A percentile compares a stretch with the other conserved stretches of the same genome.
These are phyloP conservation scores for Antedon mediterranea DNA, from an alignment of 53 echinoderm and acorn worm species.

Conservation along the genomic window DNA sequence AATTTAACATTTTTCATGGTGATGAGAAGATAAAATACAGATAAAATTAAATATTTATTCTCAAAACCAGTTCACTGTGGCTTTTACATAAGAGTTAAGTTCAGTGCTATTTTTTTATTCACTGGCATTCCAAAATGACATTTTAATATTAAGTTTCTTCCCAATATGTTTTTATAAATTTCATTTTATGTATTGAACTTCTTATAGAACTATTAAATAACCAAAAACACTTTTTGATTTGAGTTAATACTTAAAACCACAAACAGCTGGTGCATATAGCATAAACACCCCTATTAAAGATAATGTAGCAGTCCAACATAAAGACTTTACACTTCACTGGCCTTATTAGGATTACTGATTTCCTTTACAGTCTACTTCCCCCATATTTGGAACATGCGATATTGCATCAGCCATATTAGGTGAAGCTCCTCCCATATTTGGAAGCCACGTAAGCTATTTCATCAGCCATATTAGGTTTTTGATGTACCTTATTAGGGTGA, in stretches of 20 bases:
- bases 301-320: neutral
- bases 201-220: neutral
- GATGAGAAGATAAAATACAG: too few species aligned
- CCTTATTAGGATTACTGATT: neutral
- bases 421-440: slow-evolving; percentile 1
- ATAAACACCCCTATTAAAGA: neutral
- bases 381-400: neutral
- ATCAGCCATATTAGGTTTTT: neutral
- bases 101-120: too few species aligned
- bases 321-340: neutral
- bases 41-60: too few species aligned
- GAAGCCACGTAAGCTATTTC: neutral
- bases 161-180: too few species aligned
- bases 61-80: too few species aligned
- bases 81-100: too few species aligned
- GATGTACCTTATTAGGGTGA: neutral
- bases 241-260: neutral
- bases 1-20: too few species aligned
- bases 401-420: neutral
- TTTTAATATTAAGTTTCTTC: too few species aligned
- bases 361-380: neutral
- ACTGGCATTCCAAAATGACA: too few species aligned
- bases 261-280: neutral
- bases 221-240: neutral
- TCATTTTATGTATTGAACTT: too few species aligned